Conservation (phyloP, 1,140 invertebrate genomes). For the Drosophila nannoptera region DNA sequence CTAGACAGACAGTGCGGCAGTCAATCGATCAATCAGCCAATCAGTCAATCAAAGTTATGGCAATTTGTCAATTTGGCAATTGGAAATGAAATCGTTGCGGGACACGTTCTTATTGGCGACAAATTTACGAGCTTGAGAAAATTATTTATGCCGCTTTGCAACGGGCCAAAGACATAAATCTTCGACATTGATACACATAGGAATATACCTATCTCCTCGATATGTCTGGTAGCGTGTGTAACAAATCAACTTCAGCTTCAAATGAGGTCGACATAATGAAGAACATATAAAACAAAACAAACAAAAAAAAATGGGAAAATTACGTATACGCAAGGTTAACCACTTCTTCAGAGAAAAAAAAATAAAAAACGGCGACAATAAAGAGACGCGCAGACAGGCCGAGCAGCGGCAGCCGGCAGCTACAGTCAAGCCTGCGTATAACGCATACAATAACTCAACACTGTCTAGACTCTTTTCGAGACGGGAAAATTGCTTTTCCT, state of each 20-base stretch:
- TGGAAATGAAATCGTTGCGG: slow-evolving; percentile 6
- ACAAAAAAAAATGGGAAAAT: too few species aligned
- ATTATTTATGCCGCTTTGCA: slow-evolving; percentile 10
- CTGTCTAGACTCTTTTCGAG: slow-evolving; percentile 62
- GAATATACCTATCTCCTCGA: background rate
- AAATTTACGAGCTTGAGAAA: slow-evolving; percentile 27
- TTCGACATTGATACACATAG: background rate
- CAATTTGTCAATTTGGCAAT: slow-evolving; percentile 47
- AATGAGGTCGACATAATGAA: slow-evolving; percentile 43
- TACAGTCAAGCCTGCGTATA: slow-evolving; percentile 10
- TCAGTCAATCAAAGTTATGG: slow-evolving; percentile 24
- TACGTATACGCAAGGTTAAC: slow-evolving; percentile 75
- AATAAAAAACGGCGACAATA: too few species aligned
- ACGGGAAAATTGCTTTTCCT: slow-evolving; percentile 48
- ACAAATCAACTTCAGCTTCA: slow-evolving; percentile 48
- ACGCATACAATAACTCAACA: slow-evolving; percentile 14
- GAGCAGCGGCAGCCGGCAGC: background rate
- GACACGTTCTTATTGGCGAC: slow-evolving; percentile 35
- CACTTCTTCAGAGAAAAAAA: slow-evolving; percentile 35
- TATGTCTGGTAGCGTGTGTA: background rate
- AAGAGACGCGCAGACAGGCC: background rate
- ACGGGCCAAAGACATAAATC: slow-evolving; percentile 25
- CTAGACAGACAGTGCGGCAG: background rate
- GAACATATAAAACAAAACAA: slow-evolving; percentile 24
- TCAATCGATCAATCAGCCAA: slow-evolving; percentile 47